Conservation (phyloP, 2,797 vertebrate species). For the Nasua narica region DNA sequence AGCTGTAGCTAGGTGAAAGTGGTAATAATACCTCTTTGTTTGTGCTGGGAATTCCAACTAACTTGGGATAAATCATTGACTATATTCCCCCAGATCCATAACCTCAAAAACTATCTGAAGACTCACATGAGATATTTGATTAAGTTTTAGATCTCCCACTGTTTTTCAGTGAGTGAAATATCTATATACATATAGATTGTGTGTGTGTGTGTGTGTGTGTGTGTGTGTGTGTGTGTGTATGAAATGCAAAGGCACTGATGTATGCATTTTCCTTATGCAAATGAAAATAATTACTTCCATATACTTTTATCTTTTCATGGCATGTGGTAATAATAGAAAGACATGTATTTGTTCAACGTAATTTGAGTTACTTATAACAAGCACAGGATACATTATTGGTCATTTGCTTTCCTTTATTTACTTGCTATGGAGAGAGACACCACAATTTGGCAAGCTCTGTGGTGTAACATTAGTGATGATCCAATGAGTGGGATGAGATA, state of each 20-base stretch:
- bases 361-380: constrained; percentile 34
- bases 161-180: not conserved
- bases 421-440: constrained; percentile 18
- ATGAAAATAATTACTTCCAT: not conserved
- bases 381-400: not conserved
- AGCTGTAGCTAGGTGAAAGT: not conserved
- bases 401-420: constrained; percentile 33
- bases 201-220: not conserved
- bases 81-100: not conserved
- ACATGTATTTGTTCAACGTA: not conserved
- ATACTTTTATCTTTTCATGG: not conserved
- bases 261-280: not conserved
- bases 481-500: not conserved
- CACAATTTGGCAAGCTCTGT: constrained; percentile 8
- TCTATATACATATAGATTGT: too few relatives aligned
- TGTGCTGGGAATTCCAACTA: not conserved
- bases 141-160: not conserved
- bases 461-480: not conserved
- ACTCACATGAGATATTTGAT: not conserved
- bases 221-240: not conserved
- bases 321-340: constrained; percentile 1
- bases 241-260: not conserved
- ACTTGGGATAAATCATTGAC: not conserved
- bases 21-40: not conserved
- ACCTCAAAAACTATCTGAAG: not conserved